Evolutionary conservation across 2,888 invertebrate genomes (phyloP).

Genomic region (Busseola fusca): DNA sequence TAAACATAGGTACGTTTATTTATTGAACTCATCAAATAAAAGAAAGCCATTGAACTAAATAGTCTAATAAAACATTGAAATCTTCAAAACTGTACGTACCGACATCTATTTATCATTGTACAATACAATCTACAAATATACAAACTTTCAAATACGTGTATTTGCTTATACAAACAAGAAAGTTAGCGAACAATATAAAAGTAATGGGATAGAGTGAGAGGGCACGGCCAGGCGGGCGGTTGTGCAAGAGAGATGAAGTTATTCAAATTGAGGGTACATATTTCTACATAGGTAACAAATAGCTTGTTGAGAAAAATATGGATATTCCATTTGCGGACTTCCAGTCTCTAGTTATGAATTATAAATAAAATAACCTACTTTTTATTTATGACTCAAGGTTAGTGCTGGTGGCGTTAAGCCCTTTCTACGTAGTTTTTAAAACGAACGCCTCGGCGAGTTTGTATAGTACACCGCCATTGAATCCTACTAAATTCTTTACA

Average conservation of each 20-base stretch:
- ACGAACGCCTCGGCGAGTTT: neutral
- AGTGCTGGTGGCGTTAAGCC: neutral
- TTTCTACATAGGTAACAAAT: slow-evolving; percentile 89
- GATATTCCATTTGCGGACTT: slow-evolving; percentile 74
- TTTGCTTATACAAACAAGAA: slow-evolving; percentile 89
- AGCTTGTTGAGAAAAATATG: slow-evolving; percentile 85
- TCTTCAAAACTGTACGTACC: slow-evolving; percentile 67
- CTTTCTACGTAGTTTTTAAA: slow-evolving; percentile 13
- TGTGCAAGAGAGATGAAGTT: slow-evolving; percentile 80
- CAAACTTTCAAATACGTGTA: slow-evolving; percentile 89
- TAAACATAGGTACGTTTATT: slow-evolving; percentile 4
- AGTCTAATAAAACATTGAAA: slow-evolving; percentile 63
- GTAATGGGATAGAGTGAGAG: slow-evolving; percentile 87
- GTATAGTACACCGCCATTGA: neutral
- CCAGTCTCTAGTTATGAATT: slow-evolving; percentile 51
- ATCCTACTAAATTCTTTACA: slow-evolving; percentile 22
- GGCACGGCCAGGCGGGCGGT: slow-evolving; percentile 59
- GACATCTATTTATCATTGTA: slow-evolving; percentile 79
- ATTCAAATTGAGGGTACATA: slow-evolving; percentile 89
- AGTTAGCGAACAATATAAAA: slow-evolving; percentile 90
- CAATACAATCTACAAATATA: slow-evolving; percentile 87
- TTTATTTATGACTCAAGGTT: slow-evolving; percentile 33
- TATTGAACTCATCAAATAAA: slow-evolving; percentile 26
- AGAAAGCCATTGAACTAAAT: slow-evolving; percentile 39
- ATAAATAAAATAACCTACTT: slow-evolving; percentile 53